These are phyloP conservation scores for Silurus meridionalis DNA, from an alignment of 2,113 vertebrate genomes.

Conservation along the genomic window DNA sequence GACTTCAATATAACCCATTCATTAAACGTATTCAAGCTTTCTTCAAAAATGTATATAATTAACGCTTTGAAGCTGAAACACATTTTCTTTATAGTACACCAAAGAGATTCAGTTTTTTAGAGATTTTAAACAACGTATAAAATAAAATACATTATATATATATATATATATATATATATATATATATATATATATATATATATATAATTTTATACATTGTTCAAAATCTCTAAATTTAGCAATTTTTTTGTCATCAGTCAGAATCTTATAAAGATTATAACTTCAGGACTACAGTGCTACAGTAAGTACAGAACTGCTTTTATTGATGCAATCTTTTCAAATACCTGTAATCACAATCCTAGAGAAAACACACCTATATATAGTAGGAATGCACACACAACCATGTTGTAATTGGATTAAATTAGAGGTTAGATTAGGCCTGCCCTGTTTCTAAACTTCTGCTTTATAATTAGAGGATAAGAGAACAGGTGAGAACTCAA, in stretches of 20 bases:
- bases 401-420: neutral
- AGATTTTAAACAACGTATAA: no score
- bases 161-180: no score
- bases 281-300: neutral
- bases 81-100: neutral
- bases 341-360: neutral
- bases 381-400: neutral
- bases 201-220: no score
- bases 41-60: conserved; percentile 60
- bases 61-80: conserved; percentile 39
- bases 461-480: neutral
- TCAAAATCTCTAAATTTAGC: no score
- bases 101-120: neutral
- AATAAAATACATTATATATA: no score
- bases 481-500: conserved; percentile 8
- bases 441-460: neutral
- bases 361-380: neutral
- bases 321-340: neutral
- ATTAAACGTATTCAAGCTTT: conserved; percentile 67
- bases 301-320: neutral
- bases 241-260: no score
- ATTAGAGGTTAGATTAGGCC: neutral
- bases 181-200: no score
- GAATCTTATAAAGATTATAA: no score
- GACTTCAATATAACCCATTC: conserved; percentile 69